These are phyloP conservation scores for Cyclura pinguis DNA, from an alignment of 2,797 vertebrate species.

Conservation along the genomic window DNA sequence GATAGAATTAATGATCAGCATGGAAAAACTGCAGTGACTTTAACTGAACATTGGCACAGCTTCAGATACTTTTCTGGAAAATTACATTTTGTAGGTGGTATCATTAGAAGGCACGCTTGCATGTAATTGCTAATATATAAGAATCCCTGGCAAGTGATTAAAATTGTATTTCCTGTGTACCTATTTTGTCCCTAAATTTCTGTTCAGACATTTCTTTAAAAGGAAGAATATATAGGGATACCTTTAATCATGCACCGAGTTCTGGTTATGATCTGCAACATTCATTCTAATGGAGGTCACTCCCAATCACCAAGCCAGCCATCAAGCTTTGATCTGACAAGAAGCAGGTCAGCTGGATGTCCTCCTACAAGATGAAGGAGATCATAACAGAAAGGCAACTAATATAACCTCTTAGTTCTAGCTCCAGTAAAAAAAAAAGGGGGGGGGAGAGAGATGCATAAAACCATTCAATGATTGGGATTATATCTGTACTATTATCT, in stretches of 20 bases:
- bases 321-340: background rate
- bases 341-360: too few species aligned
- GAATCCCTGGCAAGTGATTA: background rate
- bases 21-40: conserved; percentile 28
- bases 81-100: background rate
- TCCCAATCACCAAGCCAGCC: background rate
- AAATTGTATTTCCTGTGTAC: background rate
- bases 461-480: background rate
- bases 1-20: conserved; percentile 26
- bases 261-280: background rate
- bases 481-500: background rate
- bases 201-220: background rate
- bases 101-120: background rate
- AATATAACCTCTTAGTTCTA: background rate
- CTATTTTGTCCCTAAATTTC: background rate
- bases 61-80: conserved; percentile 21
- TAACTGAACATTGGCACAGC: conserved; percentile 25
- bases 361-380: background rate
- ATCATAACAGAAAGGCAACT: background rate
- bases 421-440: background rate
- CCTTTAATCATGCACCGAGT: background rate
- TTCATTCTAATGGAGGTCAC: background rate
- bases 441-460: background rate
- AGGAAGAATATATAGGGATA: background rate
- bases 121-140: background rate